phyloP scores from a whole-genome alignment of 92 coral and sea anemone species.

The Porites evermanni region DNA sequence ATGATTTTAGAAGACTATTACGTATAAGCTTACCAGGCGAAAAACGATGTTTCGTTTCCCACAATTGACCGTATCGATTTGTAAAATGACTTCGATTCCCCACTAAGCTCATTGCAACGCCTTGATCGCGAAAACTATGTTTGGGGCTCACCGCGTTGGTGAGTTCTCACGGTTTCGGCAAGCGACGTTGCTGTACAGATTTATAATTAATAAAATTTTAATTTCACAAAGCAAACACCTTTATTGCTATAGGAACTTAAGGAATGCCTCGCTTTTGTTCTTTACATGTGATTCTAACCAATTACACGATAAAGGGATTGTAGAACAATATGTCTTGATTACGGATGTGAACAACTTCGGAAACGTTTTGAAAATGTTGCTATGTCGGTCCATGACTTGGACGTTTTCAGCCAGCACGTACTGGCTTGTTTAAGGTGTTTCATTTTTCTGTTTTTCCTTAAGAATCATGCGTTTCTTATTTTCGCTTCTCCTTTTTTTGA shows the following conservation, averaged over 20 bases:
- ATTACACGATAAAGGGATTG: conserved; percentile 7
- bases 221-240: conserved; percentile 11
- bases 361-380: neutral
- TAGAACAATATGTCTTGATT: conserved; percentile 33
- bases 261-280: conserved; percentile 22
- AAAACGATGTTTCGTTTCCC: neutral
- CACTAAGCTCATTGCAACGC: neutral
- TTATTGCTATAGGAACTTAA: conserved; percentile 19
- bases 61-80: neutral
- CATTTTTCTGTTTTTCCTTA: neutral
- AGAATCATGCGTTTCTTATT: neutral
- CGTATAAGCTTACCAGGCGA: neutral
- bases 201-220: conserved; percentile 8
- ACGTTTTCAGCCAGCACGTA: neutral
- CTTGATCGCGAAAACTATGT: neutral
- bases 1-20: neutral
- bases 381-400: neutral
- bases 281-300: neutral
- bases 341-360: neutral
- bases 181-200: neutral
- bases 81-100: neutral
- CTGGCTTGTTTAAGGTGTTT: neutral
- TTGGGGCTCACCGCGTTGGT: neutral
- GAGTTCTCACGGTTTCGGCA: conserved; percentile 27
- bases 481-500: neutral